A percentile compares a stretch with the other conserved stretches of the same genome.
Conservation (phyloP, 1,140 invertebrate genomes). For the Aphelenchoides fujianensis region DNA sequence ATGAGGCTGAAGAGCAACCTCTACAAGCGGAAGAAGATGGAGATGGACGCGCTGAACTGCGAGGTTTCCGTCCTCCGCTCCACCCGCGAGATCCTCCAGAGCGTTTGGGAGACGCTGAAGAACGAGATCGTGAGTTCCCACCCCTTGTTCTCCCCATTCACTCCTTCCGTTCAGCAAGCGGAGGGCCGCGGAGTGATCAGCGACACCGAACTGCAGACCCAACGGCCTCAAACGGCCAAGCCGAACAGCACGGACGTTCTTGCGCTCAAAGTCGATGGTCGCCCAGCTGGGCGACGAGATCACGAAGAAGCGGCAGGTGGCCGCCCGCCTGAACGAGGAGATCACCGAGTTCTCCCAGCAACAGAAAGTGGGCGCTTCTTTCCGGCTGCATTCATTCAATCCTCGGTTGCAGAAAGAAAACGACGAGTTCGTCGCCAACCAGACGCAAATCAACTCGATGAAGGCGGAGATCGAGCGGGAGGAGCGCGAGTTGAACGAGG, state of each 20-base stretch:
- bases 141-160: not conserved
- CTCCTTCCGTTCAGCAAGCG: conserved; percentile 17
- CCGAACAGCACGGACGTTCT: conserved; percentile 33
- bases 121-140: conserved; percentile 33
- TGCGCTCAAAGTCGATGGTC: conserved; percentile 36
- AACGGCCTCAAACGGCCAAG: conserved; percentile 47
- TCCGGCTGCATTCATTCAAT: not conserved
- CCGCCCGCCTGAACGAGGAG: conserved; percentile 28
- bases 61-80: conserved; percentile 35
- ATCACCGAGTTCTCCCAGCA: conserved; percentile 40
- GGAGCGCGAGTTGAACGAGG: conserved; percentile 24
- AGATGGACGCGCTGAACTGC: conserved; percentile 38
- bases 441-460: conserved; percentile 36
- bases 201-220: not conserved
- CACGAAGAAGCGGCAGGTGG: conserved; percentile 18
- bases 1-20: conserved; percentile 42
- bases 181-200: conserved; percentile 44
- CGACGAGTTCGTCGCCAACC: conserved; percentile 42
- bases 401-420: conserved; percentile 36
- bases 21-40: conserved; percentile 44
- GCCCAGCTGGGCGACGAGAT: conserved; percentile 38
- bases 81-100: conserved; percentile 31
- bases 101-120: conserved; percentile 38
- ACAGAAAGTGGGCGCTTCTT: conserved; percentile 34
- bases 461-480: conserved; percentile 32